phyloP scores from a whole-genome alignment of 2,888 invertebrate species.

The Parochlus steinenii region DNA sequence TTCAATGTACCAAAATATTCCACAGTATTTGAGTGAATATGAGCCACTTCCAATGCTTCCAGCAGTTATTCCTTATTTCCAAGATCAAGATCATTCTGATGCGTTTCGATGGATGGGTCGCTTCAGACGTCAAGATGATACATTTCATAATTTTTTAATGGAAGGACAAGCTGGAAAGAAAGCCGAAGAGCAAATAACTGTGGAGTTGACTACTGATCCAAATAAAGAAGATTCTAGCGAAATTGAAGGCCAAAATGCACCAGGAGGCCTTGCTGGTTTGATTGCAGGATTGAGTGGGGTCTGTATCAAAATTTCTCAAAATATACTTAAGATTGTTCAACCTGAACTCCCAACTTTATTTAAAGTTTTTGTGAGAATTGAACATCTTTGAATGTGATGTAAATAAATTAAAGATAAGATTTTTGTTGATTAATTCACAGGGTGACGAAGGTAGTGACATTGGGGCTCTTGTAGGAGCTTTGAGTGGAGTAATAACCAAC shows the following conservation, averaged over 20 bases:
- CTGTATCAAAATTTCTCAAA: no score
- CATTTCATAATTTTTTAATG: no score
- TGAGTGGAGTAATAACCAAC: conserved; percentile 26
- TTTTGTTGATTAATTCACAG: conserved; percentile 15
- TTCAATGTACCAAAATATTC: no score
- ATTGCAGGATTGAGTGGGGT: conserved; percentile 29
- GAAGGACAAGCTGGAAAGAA: no score
- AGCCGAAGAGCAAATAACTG: conserved; percentile 16
- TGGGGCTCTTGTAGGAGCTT: conserved; percentile 28
- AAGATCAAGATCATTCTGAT: no score
- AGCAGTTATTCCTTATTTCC: no score
- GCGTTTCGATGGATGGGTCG: no score
- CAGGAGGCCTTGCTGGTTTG: conserved; percentile 25
- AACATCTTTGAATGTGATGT: neutral
- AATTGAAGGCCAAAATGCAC: conserved; percentile 16
- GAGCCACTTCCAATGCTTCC: no score
- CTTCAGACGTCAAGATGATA: no score
- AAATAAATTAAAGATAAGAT: neutral
- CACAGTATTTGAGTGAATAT: no score
- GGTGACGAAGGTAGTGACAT: conserved; percentile 30
- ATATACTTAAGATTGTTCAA: no score
- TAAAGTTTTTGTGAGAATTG: neutral
- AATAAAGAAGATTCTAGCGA: conserved; percentile 13
- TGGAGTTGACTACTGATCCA: conserved; percentile 13
- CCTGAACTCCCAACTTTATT: neutral